phyloP scores from a whole-genome alignment of 2,113 vertebrate genomes.

The Calypte anna region DNA sequence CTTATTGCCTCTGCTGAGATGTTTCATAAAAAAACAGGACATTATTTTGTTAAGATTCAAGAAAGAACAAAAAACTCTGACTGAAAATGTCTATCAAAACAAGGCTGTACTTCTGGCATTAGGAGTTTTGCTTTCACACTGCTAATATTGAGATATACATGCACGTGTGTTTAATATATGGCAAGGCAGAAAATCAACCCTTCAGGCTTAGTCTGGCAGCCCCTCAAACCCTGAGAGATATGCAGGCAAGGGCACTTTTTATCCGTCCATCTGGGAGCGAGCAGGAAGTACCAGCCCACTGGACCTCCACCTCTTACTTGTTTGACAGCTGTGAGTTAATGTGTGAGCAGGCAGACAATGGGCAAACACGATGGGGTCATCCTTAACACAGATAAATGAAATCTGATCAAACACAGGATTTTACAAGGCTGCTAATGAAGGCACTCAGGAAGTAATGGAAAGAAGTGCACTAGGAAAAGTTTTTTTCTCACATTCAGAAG shows the following conservation, averaged over 20 bases:
- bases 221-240: not conserved
- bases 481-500: not conserved
- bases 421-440: conserved; percentile 27
- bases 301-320: conserved; percentile 37
- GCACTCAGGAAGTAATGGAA: conserved; percentile 32
- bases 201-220: not conserved
- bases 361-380: conserved; percentile 26
- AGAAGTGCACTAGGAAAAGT: not conserved
- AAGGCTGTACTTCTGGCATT: not conserved
- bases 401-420: conserved; percentile 44
- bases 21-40: not conserved
- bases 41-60: not conserved
- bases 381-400: conserved; percentile 18
- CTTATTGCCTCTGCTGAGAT: not conserved
- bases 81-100: accelerated
- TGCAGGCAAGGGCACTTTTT: not conserved
- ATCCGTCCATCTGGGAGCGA: conserved; percentile 27
- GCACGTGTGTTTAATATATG: not conserved
- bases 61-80: not conserved
- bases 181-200: not conserved
- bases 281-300: conserved; percentile 44
- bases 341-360: conserved; percentile 9
- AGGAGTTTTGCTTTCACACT: not conserved
- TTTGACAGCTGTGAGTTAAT: conserved; percentile 42
- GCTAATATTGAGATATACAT: not conserved